A percentile compares a stretch with the other conserved stretches of the same genome.
phyloP scores from a whole-genome alignment of 2,888 invertebrate species.

The Oscheius sp. region DNA sequence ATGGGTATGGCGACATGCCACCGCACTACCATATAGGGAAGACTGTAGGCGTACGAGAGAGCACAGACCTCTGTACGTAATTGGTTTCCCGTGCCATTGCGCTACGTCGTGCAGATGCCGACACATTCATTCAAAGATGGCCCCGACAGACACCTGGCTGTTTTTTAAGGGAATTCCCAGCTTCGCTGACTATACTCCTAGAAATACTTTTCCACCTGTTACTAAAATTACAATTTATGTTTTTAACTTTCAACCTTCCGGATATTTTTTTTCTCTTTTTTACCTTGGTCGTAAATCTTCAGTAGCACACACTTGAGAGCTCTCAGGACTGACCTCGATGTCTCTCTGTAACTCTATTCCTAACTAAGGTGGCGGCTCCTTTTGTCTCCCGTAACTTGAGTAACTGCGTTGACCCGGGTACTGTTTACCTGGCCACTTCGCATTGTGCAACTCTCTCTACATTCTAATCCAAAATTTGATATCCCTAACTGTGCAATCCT shows the following conservation, averaged over 20 bases:
- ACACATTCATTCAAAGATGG: conserved; percentile 12
- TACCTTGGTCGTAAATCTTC: background rate
- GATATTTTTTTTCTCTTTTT: background rate
- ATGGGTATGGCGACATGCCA: conserved; percentile 27
- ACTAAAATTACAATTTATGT: too few relatives aligned
- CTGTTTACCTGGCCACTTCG: conserved; percentile 25
- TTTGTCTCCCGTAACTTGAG: conserved; percentile 23
- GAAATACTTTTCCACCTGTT: too few relatives aligned
- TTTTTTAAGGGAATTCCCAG: too few relatives aligned
- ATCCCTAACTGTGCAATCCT: conserved; percentile 1
- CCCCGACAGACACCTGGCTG: conserved; percentile 23
- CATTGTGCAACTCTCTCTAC: conserved; percentile 28
- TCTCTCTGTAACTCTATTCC: conserved; percentile 15
- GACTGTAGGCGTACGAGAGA: conserved; percentile 21
- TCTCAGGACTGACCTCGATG: conserved; percentile 15
- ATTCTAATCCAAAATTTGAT: conserved; percentile 21
- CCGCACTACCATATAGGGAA: conserved; percentile 2
- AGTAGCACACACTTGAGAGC: background rate
- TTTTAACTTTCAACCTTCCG: background rate
- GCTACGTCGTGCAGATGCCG: conserved; percentile 26
- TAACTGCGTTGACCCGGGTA: conserved; percentile 24
- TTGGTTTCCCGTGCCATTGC: conserved; percentile 18
- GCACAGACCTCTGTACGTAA: conserved; percentile 18
- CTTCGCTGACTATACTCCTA: too few relatives aligned
- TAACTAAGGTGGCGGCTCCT: conserved; percentile 17